Percentiles rank a stretch among this genome's conserved stretches.
These are phyloP conservation scores for Silurus glanis DNA, from an alignment of 2,113 vertebrate species.

Conservation along the genomic window DNA sequence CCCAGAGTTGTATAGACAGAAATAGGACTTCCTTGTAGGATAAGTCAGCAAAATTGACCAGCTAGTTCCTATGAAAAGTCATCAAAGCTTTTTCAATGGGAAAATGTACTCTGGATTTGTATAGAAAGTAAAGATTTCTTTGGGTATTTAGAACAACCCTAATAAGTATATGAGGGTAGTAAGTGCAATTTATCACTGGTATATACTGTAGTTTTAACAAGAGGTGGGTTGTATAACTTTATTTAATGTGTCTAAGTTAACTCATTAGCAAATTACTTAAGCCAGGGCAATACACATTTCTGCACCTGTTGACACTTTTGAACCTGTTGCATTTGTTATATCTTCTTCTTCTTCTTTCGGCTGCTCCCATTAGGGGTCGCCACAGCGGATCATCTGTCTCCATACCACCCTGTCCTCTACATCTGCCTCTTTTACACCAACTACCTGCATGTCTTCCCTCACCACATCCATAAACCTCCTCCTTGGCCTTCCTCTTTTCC, in stretches of 20 bases:
- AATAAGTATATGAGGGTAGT: background rate
- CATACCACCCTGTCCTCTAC: too few relatives aligned
- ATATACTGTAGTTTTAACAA: background rate
- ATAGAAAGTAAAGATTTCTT: background rate
- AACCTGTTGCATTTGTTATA: background rate
- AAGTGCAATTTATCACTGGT: background rate
- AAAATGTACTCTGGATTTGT: conserved; percentile 30
- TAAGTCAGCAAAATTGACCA: conserved; percentile 33
- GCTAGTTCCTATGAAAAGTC: conserved; percentile 6
- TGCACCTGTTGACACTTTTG: background rate
- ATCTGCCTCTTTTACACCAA: too few relatives aligned
- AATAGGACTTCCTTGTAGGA: conserved; percentile 42
- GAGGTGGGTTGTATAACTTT: background rate
- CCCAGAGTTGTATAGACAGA: conserved; percentile 43
- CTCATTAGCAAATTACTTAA: background rate
- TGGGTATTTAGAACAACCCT: background rate
- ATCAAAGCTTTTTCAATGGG: background rate
- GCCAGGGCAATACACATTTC: background rate
- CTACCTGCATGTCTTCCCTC: too few relatives aligned
- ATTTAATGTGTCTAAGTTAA: background rate
- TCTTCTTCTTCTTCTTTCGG: too few relatives aligned
- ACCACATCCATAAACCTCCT: too few relatives aligned
- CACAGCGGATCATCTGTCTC: too few relatives aligned
- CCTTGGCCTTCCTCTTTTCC: too few relatives aligned
- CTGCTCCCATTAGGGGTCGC: too few relatives aligned